Conservation (phyloP, 1,140 invertebrate genomes). For the Drosophila hydei region DNA sequence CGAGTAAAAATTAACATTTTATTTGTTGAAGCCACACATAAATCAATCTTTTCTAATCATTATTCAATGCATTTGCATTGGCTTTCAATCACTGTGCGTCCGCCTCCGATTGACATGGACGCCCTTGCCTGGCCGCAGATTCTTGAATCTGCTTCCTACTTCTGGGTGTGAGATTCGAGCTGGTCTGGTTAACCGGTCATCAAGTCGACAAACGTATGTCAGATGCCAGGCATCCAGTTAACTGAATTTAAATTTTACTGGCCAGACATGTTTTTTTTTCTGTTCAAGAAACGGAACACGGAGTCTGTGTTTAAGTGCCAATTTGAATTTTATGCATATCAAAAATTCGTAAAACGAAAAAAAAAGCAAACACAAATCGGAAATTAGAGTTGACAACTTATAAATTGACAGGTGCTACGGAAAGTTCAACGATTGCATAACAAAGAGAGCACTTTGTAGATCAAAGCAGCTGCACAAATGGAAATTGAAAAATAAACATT, state of each 20-base stretch:
- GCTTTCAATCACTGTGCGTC: constrained; percentile 33
- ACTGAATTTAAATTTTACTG: constrained; percentile 13
- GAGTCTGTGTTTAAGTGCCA: constrained; percentile 6
- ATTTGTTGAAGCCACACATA: not conserved
- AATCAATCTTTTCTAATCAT: not conserved
- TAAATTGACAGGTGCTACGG: constrained; percentile 9
- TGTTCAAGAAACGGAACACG: constrained; percentile 11
- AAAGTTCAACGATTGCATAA: constrained; percentile 33
- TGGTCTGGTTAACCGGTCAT: constrained; percentile 25
- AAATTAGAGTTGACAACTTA: constrained; percentile 20
- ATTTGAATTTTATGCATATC: constrained; percentile 26
- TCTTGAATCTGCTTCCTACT: constrained; percentile 68
- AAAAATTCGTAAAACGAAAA: constrained; percentile 6
- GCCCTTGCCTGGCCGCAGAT: constrained; percentile 23
- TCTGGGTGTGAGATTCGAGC: constrained; percentile 30
- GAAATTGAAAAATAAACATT: constrained; percentile 71
- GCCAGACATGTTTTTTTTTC: constrained; percentile 27
- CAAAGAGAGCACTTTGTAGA: constrained; percentile 13
- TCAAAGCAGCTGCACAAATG: constrained; percentile 35
- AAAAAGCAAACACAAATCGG: constrained; percentile 2
- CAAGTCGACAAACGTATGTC: constrained; percentile 12
- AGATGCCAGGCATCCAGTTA: constrained; percentile 12
- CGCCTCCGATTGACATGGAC: constrained; percentile 6
- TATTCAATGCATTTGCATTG: constrained; percentile 15
- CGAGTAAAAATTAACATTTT: constrained; percentile 1